Conservation (phyloP, 2,797 vertebrate species). For the Vipera latastei region DNA sequence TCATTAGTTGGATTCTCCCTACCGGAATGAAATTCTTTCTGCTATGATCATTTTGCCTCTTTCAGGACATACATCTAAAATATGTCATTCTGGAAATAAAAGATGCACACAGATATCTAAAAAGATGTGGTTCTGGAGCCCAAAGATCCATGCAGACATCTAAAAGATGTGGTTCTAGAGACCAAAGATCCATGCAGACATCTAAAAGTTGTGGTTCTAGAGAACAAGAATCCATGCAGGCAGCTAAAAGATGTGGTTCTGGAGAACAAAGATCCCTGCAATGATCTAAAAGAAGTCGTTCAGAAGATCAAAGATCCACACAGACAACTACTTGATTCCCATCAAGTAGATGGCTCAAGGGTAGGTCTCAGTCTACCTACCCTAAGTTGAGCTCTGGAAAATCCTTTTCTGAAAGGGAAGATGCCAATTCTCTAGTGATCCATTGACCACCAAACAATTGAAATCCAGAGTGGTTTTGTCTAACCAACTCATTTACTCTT, state of each 20-base stretch:
- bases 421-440: background rate
- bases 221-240: background rate
- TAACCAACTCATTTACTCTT: background rate
- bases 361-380: background rate
- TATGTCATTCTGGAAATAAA: background rate
- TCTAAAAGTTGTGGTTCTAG: background rate
- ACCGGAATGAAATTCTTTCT: background rate
- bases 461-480: background rate
- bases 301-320: background rate
- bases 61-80: background rate
- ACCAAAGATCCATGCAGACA: background rate
- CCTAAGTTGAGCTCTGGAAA: background rate
- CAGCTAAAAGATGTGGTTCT: too few relatives aligned
- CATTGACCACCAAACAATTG: background rate
- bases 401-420: background rate
- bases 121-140: background rate
- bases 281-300: too few relatives aligned
- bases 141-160: background rate
- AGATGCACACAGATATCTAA: background rate
- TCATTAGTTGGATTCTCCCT: background rate
- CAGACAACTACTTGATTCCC: background rate
- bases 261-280: too few relatives aligned
- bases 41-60: background rate
- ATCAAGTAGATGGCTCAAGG: background rate
- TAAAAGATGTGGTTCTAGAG: background rate